A percentile compares a stretch with the other conserved stretches of the same genome.
phyloP scores from a whole-genome alignment of 2,888 invertebrate species.

The Folsomia candida region DNA sequence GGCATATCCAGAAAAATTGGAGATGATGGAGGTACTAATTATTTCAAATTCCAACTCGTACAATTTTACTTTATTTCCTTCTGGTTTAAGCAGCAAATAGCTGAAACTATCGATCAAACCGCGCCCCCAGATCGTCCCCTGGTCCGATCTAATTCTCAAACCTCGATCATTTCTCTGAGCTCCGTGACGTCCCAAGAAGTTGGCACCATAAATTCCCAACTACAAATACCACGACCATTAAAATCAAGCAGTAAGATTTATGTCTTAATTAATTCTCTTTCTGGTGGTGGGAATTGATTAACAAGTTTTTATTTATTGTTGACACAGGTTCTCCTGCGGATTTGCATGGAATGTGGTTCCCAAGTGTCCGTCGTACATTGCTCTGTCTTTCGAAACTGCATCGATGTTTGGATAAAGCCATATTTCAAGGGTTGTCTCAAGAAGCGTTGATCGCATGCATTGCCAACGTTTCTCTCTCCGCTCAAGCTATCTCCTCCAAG shows the following conservation, averaged over 20 bases:
- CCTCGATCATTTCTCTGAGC: conserved; percentile 66
- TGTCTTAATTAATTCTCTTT: conserved; percentile 19
- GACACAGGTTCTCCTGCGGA: conserved; percentile 80
- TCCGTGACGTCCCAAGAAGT: conserved; percentile 72
- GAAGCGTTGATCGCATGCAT: conserved; percentile 92
- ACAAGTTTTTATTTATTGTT: not conserved
- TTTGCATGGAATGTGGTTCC: conserved; percentile 99
- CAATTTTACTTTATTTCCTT: conserved; percentile 2
- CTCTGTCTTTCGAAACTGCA: conserved; percentile 90
- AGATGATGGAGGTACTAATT: conserved; percentile 84
- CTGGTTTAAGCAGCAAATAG: conserved; percentile 50
- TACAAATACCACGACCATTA: conserved; percentile 55
- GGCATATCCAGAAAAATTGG: conserved; percentile 94
- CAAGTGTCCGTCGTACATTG: conserved; percentile 89
- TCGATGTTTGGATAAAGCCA: conserved; percentile 88
- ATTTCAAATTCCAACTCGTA: not conserved
- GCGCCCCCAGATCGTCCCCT: conserved; percentile 52
- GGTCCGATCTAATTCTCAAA: conserved; percentile 63
- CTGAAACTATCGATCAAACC: conserved; percentile 50
- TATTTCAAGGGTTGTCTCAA: conserved; percentile 95
- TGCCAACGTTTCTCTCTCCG: conserved; percentile 80
- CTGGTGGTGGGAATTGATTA: not conserved
- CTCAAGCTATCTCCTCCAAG: conserved; percentile 70
- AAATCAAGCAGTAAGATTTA: conserved; percentile 56
- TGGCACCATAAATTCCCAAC: conserved; percentile 58